These are phyloP conservation scores for Dysmachus trigonus DNA, from an alignment of 2,888 invertebrate genomes.

Conservation along the genomic window DNA sequence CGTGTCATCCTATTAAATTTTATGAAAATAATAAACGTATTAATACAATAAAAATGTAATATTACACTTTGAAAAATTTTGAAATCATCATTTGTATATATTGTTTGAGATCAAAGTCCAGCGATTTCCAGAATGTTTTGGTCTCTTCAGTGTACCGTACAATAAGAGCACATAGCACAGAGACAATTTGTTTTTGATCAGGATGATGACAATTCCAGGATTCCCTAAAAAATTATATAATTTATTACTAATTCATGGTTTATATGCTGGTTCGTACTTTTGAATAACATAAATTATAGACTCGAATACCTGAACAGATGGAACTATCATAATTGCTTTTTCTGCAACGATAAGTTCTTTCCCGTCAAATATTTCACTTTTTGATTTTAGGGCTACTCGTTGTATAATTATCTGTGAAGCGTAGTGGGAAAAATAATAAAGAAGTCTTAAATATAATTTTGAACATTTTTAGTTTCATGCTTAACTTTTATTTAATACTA, in stretches of 20 bases:
- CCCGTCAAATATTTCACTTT: slow-evolving; percentile 25
- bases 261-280: slow-evolving; percentile 21
- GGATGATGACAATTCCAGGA: slow-evolving; percentile 32
- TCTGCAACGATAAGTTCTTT: slow-evolving; percentile 40
- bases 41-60: background rate
- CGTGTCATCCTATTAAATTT: background rate
- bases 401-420: slow-evolving; percentile 28
- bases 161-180: slow-evolving; percentile 22
- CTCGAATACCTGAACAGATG: slow-evolving; percentile 36
- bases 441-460: background rate
- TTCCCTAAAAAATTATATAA: slow-evolving; percentile 1
- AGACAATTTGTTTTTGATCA: slow-evolving; percentile 36
- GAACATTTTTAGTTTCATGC: background rate
- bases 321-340: slow-evolving; percentile 10
- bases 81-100: slow-evolving; percentile 41
- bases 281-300: slow-evolving; percentile 25
- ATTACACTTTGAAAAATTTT: slow-evolving; percentile 36
- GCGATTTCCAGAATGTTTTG: slow-evolving; percentile 15
- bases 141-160: slow-evolving; percentile 32
- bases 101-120: slow-evolving; percentile 32
- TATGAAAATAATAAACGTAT: background rate
- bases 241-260: background rate
- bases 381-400: slow-evolving; percentile 22
- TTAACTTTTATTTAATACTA: background rate
- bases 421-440: background rate